A percentile compares a stretch with the other conserved stretches of the same genome.
These are phyloP conservation scores for Apotomis turbidana DNA, from an alignment of 2,888 invertebrate species.

Conservation along the genomic window DNA sequence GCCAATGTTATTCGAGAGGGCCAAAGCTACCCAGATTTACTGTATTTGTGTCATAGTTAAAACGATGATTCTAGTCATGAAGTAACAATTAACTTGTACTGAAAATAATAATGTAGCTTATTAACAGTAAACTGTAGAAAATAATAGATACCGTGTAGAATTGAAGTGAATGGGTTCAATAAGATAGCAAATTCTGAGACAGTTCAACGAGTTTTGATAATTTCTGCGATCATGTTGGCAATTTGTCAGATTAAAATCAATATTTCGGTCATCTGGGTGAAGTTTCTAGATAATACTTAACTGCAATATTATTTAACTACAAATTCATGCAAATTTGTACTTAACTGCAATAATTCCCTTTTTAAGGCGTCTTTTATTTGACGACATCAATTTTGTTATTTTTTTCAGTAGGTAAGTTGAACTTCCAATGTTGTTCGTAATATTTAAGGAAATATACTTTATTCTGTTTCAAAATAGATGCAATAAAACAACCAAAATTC, in stretches of 20 bases:
- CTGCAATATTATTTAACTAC: too few relatives aligned
- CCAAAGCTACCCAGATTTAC: too few relatives aligned
- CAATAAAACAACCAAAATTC: constrained; percentile 20
- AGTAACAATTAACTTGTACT: neutral
- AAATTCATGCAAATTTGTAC: too few relatives aligned
- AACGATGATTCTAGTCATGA: constrained; percentile 22
- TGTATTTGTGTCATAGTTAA: neutral
- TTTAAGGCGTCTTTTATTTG: neutral
- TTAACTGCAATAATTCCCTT: neutral
- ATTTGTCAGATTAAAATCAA: too few relatives aligned
- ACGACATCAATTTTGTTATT: neutral
- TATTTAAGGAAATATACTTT: neutral
- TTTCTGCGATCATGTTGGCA: too few relatives aligned
- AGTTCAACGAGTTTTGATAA: too few relatives aligned
- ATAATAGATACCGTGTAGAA: neutral
- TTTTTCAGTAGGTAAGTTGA: neutral
- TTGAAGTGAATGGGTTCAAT: neutral
- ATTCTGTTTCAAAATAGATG: constrained; percentile 3
- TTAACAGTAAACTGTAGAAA: neutral
- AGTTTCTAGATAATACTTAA: too few relatives aligned
- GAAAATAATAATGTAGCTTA: neutral
- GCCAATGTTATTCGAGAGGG: too few relatives aligned
- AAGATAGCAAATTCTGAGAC: neutral
- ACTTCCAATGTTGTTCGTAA: neutral
- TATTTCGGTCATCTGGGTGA: too few relatives aligned